phyloP scores from a whole-genome alignment of 2,113 vertebrate genomes.

The Fregata magnificens region DNA sequence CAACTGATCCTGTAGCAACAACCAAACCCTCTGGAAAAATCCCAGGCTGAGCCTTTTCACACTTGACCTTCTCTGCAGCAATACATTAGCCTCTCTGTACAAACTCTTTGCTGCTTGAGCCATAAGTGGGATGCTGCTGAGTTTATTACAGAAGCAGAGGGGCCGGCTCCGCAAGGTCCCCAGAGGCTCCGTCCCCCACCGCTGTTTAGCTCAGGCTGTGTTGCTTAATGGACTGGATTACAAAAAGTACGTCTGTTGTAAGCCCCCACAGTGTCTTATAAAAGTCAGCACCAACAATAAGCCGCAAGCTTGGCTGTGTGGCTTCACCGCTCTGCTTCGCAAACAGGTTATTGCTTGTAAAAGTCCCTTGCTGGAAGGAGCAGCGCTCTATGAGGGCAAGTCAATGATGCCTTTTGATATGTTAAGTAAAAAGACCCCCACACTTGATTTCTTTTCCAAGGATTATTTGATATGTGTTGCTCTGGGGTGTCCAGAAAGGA shows the following conservation, averaged over 20 bases:
- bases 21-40: not conserved
- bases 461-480: constrained; percentile 22
- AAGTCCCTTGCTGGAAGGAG: not conserved
- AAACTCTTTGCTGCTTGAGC: not conserved
- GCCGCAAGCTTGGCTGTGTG: not conserved
- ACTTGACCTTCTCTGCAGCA: not conserved
- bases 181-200: rapidly evolving
- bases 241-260: not conserved
- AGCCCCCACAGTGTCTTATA: constrained; percentile 2
- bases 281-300: not conserved
- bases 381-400: not conserved
- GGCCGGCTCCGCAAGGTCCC: not conserved
- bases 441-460: not conserved
- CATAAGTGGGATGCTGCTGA: not conserved
- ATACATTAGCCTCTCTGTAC: not conserved
- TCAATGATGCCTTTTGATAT: not conserved
- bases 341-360: constrained; percentile 35
- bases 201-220: not conserved
- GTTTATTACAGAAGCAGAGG: not conserved
- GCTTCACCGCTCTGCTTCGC: not conserved
- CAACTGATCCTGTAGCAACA: not conserved
- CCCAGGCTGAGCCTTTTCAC: not conserved
- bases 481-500: constrained; percentile 33
- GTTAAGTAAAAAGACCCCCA: not conserved
- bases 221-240: constrained; percentile 53